Conservation (phyloP, 2,797 vertebrate genomes). For the Microctenopoma stevenorrisi region DNA sequence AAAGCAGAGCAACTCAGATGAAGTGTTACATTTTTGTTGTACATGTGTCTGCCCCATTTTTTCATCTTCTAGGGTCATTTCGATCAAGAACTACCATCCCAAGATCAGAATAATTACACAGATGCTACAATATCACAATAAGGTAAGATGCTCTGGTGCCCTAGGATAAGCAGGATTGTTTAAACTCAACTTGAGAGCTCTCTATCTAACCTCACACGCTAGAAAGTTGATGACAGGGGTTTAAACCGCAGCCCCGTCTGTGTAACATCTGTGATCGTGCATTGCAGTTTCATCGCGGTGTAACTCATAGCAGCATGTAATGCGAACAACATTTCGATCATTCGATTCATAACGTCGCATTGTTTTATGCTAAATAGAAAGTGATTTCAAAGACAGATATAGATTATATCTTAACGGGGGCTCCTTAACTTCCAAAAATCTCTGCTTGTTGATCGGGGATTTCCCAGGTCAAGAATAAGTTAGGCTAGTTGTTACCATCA, state of each 20-base stretch:
- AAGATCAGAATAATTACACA: slow-evolving; percentile 99
- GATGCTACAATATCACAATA: slow-evolving; percentile 99
- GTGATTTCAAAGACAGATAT: too few species aligned
- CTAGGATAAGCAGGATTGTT: slow-evolving; percentile 1
- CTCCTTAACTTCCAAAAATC: too few species aligned
- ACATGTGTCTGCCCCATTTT: slow-evolving; percentile 12
- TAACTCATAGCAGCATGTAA: slow-evolving; percentile 1
- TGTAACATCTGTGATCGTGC: not conserved
- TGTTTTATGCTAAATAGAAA: too few species aligned
- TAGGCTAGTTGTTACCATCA: not conserved
- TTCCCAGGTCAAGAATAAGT: too few species aligned
- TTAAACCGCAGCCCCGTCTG: not conserved
- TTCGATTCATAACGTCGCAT: not conserved
- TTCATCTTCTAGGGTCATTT: slow-evolving; percentile 91
- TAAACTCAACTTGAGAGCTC: not conserved
- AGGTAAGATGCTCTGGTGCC: slow-evolving; percentile 82
- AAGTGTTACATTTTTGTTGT: not conserved
- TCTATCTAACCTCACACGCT: not conserved
- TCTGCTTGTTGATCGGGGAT: too few species aligned
- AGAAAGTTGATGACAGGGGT: not conserved
- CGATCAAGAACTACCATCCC: slow-evolving; percentile 99
- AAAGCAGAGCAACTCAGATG: not conserved
- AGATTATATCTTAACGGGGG: too few species aligned
- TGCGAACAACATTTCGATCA: not conserved
- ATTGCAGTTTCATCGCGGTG: slow-evolving; percentile 12